Evolutionary conservation across 1,140 invertebrate species (phyloP), one percentile per base, ranked within the genome.

Genomic region (Ceratosolen fusciceps): DNA sequence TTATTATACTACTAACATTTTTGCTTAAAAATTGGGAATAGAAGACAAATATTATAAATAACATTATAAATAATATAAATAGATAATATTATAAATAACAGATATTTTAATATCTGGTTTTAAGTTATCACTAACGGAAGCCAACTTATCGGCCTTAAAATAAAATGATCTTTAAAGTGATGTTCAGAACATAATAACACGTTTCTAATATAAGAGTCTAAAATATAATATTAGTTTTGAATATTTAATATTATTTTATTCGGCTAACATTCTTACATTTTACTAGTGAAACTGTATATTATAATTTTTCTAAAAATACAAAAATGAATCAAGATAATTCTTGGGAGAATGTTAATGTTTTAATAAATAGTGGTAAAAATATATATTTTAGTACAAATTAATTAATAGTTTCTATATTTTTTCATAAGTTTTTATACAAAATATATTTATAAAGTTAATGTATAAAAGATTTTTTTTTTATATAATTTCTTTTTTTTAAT

Each of bases 291-390:
- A 24, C 5, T 56, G 21, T 3, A 56, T 24, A 24, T 26, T 52
- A 21, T 3, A 52, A 24, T 56, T 56, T 56, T 56, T 56, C 12
- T 24, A 56, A 26, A 5, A 26, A 24, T 8, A 24, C 2, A 24
- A 56, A 56, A 56, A 56, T 56, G 54, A 56, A 56, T 56, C n/a
- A 56, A 56, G 54, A 56, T 56, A 56, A 24, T 56, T 56, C 3
- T 26, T 56, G n/a, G 54, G 21, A 56, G 24, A 56, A 56, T 56
- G 12, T 56, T 2, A 26, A 56, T 12, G 54, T 26, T 56, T 24
- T 56, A 12, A 24, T 5, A 7, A 24, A 56, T 8, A 56, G 24
- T 56, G 54, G 54, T 56, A 56, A 8, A 24, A 3, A 56, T 26
- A 24, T 24, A 56, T 12, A 12, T 56, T 56, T 56, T 4, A 56